Conservation (phyloP, 92 coral and sea anemone genomes). For the Parazoanthus darwini region DNA sequence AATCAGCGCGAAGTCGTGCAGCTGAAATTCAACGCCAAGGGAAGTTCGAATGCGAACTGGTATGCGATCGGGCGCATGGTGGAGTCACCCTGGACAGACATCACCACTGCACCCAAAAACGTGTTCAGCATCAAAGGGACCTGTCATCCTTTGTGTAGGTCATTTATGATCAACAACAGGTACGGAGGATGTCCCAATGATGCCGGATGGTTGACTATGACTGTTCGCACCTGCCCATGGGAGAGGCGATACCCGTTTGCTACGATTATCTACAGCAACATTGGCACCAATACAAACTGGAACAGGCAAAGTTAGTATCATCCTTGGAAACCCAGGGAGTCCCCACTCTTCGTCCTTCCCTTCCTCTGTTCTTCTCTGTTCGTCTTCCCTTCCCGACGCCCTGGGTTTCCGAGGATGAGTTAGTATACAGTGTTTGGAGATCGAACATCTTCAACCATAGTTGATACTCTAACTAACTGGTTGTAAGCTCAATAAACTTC, state of each 20-base stretch:
- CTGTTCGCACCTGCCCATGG: constrained; percentile 1
- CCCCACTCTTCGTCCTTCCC: too few relatives aligned
- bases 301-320: constrained; percentile 32
- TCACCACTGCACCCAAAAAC: constrained; percentile 13
- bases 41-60: constrained; percentile 14
- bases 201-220: constrained; percentile 33
- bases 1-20: neutral
- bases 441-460: too few relatives aligned
- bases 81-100: constrained; percentile 46
- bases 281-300: constrained; percentile 18
- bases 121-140: constrained; percentile 33
- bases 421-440: constrained; percentile 4
- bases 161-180: constrained; percentile 25
- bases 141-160: constrained; percentile 35
- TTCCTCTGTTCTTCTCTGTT: too few relatives aligned
- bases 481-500: too few relatives aligned
- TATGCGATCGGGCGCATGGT: neutral
- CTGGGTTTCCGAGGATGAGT: too few relatives aligned
- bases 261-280: constrained; percentile 27
- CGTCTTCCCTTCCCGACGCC: too few relatives aligned
- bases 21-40: constrained; percentile 27
- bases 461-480: too few relatives aligned
- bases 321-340: too few relatives aligned
- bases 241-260: constrained; percentile 19
- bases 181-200: constrained; percentile 41